Conservation (phyloP, 2,797 vertebrate genomes). For the Varecia variegata region DNA sequence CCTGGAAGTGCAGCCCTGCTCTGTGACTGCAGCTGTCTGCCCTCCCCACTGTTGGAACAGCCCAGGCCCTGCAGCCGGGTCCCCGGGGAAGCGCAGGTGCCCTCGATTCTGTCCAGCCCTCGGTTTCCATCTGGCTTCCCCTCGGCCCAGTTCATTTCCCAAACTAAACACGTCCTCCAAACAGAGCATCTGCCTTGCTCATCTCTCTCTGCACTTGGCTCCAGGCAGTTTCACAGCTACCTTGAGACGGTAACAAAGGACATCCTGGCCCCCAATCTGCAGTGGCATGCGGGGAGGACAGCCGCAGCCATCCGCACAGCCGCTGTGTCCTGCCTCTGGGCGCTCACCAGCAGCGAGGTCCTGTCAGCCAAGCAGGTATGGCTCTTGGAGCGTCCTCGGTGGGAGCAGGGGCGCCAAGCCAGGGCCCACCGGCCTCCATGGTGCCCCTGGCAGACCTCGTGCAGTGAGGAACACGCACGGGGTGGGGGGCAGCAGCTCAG, state of each 20-base stretch:
- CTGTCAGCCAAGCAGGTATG: constrained; percentile 90
- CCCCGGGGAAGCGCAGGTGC: neutral
- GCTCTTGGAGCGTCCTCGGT: neutral
- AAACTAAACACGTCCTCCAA: constrained; percentile 30
- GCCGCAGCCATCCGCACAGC: constrained; percentile 93
- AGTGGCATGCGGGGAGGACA: constrained; percentile 93
- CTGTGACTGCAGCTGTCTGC: neutral
- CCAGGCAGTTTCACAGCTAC: constrained; percentile 88
- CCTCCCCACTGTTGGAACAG: neutral
- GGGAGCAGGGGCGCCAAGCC: too few relatives aligned
- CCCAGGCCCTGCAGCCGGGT: neutral
- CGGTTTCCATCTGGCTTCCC: neutral
- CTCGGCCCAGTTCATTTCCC: constrained; percentile 24
- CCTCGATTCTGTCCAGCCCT: accelerated
- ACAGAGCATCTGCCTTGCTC: constrained; percentile 60
- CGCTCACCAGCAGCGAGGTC: constrained; percentile 88
- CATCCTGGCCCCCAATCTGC: constrained; percentile 92
- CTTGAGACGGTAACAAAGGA: constrained; percentile 89
- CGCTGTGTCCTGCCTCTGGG: constrained; percentile 93
- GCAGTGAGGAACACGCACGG: neutral
- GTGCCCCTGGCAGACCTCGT: neutral
- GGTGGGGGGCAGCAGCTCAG: neutral
- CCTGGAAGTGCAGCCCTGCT: neutral
- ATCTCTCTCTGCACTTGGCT: constrained; percentile 63
- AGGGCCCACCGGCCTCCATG: neutral